phyloP scores from a whole-genome alignment of 2,888 invertebrate genomes.

The Teinopalpus imperialis region DNA sequence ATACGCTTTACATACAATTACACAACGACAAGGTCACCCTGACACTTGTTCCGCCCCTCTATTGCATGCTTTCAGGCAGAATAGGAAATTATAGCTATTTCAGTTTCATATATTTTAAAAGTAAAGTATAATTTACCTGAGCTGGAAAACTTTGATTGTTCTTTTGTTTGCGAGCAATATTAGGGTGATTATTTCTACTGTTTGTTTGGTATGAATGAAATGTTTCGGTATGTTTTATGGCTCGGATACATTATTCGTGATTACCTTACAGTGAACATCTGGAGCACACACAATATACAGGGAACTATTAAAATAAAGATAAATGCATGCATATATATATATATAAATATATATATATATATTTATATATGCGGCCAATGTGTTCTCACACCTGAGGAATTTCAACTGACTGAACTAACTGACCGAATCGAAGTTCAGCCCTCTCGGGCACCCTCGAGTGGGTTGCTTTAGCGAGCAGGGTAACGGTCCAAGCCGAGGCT shows the following conservation, averaged over 20 bases:
- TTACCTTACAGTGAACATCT: no score
- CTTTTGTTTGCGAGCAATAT: constrained; percentile 13
- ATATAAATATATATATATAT: no score
- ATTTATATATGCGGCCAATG: no score
- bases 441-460: no score
- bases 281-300: no score
- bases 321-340: no score
- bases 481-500: no score
- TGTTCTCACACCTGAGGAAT: no score
- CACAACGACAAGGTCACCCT: constrained; percentile 62
- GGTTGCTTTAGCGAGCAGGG: no score
- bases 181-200: constrained; percentile 3
- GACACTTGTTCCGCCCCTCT: constrained; percentile 56
- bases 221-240: neutral
- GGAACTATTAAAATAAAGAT: no score
- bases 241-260: neutral
- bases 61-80: constrained; percentile 57
- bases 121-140: constrained; percentile 24
- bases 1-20: constrained; percentile 59
- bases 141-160: constrained; percentile 15
- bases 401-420: no score
- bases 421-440: no score
- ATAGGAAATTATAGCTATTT: constrained; percentile 62
- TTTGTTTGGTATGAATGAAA: constrained; percentile 2
- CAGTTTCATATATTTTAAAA: constrained; percentile 36